Evolutionary conservation across 2,113 vertebrate genomes (phyloP).

Genomic region (Rana temporaria): DNA sequence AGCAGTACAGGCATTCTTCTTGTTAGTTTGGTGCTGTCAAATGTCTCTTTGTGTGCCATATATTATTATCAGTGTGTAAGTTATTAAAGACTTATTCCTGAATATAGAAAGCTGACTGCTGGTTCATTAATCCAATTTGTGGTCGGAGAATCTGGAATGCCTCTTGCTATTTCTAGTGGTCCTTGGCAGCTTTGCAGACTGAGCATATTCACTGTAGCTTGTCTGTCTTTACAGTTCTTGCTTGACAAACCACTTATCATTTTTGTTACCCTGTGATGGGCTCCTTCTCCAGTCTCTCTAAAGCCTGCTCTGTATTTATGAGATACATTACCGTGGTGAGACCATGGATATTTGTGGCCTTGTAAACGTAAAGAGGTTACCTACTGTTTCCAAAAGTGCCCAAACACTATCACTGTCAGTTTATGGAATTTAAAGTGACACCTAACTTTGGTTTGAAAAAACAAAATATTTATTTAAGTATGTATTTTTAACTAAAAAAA

Average conservation of each 20-base stretch:
- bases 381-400: not conserved
- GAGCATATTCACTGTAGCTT: slow-evolving; percentile 52
- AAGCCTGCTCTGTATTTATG: slow-evolving; percentile 49
- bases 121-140: slow-evolving; percentile 48
- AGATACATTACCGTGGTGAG: slow-evolving; percentile 35
- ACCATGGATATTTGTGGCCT: slow-evolving; percentile 19
- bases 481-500: no score
- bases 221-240: slow-evolving; percentile 31
- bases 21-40: slow-evolving; percentile 24
- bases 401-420: no score
- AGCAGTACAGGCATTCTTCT: not conserved
- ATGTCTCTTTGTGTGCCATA: not conserved
- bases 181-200: slow-evolving; percentile 51
- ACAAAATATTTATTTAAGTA: no score
- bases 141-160: slow-evolving; percentile 32
- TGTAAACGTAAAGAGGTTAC: slow-evolving; percentile 7
- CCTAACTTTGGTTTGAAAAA: no score
- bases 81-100: slow-evolving; percentile 26
- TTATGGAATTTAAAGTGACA: no score
- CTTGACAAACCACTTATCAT: slow-evolving; percentile 56
- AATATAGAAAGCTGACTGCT: slow-evolving; percentile 11
- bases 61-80: slow-evolving; percentile 24
- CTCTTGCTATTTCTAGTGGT: slow-evolving; percentile 22
- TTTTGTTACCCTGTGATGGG: slow-evolving; percentile 50
- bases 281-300: slow-evolving; percentile 16